phyloP scores from a whole-genome alignment of 2,113 vertebrate species.

The Tympanuchus pallidicinctus region DNA sequence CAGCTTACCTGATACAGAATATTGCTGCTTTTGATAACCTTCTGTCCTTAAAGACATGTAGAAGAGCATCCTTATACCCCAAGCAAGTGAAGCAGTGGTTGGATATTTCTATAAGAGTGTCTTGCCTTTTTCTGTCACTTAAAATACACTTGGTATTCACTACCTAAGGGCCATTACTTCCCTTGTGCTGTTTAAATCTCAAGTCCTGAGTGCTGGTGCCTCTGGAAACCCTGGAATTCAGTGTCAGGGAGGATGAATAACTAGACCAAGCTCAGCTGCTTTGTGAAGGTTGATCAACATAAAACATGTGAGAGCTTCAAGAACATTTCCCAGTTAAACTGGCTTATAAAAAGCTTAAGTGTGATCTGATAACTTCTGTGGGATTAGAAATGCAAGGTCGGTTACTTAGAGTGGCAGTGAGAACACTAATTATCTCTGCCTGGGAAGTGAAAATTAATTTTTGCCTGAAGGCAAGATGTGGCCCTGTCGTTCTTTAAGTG shows the following conservation, averaged over 20 bases:
- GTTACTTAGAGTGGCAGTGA: neutral
- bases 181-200: neutral
- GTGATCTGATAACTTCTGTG: neutral
- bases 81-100: neutral
- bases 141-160: neutral
- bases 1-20: neutral
- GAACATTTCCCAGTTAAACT: neutral
- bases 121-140: neutral
- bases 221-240: neutral
- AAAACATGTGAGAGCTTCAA: neutral
- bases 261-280: neutral
- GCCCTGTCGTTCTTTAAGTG: neutral
- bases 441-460: neutral
- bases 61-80: neutral
- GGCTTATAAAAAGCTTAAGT: neutral
- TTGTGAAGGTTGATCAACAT: neutral
- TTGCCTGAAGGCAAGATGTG: neutral
- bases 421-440: neutral
- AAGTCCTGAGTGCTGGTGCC: neutral
- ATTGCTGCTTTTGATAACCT: neutral
- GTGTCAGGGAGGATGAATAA: neutral
- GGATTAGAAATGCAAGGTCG: neutral
- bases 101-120: neutral
- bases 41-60: neutral
- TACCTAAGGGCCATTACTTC: neutral